A percentile compares a stretch with the other conserved stretches of the same genome.
Conservation (phyloP, 2,888 invertebrate species). For the Scaptodrosophila latifasciaeformis region DNA sequence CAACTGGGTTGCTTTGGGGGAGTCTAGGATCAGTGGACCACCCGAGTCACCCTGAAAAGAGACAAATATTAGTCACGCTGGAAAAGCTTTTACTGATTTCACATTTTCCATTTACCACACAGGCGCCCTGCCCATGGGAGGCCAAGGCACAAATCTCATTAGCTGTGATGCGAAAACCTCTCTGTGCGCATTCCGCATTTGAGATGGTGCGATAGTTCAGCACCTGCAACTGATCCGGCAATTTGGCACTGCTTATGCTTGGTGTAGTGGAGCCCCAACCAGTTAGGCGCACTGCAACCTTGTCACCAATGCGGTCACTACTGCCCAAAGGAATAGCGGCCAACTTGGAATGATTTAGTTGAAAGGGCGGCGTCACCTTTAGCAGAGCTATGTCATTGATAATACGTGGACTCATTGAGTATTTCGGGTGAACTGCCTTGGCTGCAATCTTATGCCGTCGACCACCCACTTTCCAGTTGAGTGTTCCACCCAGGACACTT, state of each 20-base stretch:
- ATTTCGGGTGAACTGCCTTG: slow-evolving; percentile 66
- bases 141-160: slow-evolving; percentile 71
- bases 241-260: slow-evolving; percentile 37
- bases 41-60: slow-evolving; percentile 73
- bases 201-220: slow-evolving; percentile 70
- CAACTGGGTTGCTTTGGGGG: slow-evolving; percentile 43
- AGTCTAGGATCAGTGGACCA: slow-evolving; percentile 70
- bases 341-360: slow-evolving; percentile 47
- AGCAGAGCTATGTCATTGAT: slow-evolving; percentile 71
- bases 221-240: slow-evolving; percentile 70
- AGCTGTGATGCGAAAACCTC: slow-evolving; percentile 65
- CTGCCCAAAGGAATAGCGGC: slow-evolving; percentile 49
- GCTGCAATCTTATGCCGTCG: slow-evolving; percentile 53
- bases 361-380: slow-evolving; percentile 61
- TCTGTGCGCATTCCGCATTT: slow-evolving; percentile 66
- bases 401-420: slow-evolving; percentile 43
- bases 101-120: slow-evolving; percentile 64
- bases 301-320: slow-evolving; percentile 50
- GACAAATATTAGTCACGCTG: background rate
- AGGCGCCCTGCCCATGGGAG: slow-evolving; percentile 66
- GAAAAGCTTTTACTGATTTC: background rate
- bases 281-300: slow-evolving; percentile 62
- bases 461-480: slow-evolving; percentile 60
- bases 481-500: slow-evolving; percentile 58
- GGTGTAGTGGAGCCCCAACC: slow-evolving; percentile 72